Conservation (phyloP, 2,113 vertebrate species). For the Anser brachyrhynchus region DNA sequence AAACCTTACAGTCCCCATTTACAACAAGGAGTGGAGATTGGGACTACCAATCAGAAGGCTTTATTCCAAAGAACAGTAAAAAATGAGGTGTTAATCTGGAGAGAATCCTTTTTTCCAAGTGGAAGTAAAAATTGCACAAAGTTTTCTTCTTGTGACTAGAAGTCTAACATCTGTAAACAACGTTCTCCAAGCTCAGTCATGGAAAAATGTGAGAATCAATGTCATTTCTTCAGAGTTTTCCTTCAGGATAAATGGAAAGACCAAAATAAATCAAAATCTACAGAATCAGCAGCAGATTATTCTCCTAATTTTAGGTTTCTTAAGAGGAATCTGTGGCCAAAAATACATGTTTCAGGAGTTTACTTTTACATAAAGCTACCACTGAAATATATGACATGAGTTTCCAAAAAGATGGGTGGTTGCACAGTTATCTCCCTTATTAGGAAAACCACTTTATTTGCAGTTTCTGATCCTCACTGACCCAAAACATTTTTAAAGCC, state of each 20-base stretch:
- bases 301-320: background rate
- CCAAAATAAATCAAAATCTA: background rate
- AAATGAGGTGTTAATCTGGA: background rate
- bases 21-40: background rate
- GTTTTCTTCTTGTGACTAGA: background rate
- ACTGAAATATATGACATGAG: background rate
- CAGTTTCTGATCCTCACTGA: background rate
- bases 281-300: background rate
- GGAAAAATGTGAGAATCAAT: background rate
- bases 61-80: constrained; percentile 37
- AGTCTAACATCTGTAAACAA: background rate
- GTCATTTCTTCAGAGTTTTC: background rate
- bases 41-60: background rate
- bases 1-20: background rate
- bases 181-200: background rate
- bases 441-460: background rate
- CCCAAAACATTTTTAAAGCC: background rate
- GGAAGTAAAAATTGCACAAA: background rate
- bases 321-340: background rate
- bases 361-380: background rate
- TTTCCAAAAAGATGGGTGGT: background rate
- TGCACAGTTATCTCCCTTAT: background rate
- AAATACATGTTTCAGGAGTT: background rate
- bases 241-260: background rate
- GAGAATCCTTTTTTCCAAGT: background rate